Evolutionary conservation across 2,113 vertebrate species (phyloP).

Genomic region (Cebus imitator): DNA sequence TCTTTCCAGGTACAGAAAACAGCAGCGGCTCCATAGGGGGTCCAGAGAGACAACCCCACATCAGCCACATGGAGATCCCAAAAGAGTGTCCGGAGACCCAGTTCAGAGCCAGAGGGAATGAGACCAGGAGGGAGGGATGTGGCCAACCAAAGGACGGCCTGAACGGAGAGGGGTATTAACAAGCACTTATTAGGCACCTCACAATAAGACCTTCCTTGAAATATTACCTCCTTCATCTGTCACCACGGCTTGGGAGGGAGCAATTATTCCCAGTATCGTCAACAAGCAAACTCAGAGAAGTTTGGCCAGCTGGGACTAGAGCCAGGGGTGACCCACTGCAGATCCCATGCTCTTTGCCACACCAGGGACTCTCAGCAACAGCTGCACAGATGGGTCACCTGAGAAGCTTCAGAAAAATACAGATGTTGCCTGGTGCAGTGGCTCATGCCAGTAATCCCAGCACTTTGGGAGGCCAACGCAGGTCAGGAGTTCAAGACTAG

Average conservation of each 20-base stretch:
- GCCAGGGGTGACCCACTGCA: background rate
- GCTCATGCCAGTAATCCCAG: too few relatives aligned
- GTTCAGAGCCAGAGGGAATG: background rate
- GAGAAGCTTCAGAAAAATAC: background rate
- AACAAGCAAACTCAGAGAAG: background rate
- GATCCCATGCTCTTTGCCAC: background rate
- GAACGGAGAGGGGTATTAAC: background rate
- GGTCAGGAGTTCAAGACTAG: too few relatives aligned
- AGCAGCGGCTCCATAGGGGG: background rate
- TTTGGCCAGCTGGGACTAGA: background rate
- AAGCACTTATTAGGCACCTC: accelerated
- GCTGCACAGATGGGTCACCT: background rate
- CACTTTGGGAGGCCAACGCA: too few relatives aligned
- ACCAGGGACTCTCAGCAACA: background rate
- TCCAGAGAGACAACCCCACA: background rate
- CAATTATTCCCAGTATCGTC: background rate
- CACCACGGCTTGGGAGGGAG: background rate
- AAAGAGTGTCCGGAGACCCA: background rate
- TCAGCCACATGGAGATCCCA: background rate
- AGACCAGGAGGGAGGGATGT: background rate
- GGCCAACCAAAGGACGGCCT: background rate
- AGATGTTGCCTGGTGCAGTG: too few relatives aligned
- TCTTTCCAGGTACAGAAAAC: background rate
- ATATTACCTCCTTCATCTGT: background rate
- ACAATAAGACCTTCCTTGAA: background rate